Conservation (phyloP, 2,113 vertebrate genomes). For the Miniopterus natalensis region DNA sequence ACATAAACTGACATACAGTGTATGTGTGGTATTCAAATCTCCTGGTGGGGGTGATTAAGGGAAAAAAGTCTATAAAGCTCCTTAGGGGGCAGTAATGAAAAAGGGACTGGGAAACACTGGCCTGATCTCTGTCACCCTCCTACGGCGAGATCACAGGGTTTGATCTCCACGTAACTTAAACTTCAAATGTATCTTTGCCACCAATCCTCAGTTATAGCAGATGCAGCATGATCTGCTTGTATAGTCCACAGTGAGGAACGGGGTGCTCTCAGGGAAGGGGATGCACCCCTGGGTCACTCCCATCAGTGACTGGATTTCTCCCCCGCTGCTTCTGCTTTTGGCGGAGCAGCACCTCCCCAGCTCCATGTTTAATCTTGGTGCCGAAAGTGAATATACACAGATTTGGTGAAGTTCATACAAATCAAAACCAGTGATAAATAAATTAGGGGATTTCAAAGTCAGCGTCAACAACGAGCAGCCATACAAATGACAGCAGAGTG, state of each 20-base stretch:
- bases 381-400: neutral
- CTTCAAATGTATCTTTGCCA: constrained; percentile 52
- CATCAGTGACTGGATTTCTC: neutral
- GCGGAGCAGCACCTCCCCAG: neutral
- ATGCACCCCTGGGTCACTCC: neutral
- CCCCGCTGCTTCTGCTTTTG: neutral
- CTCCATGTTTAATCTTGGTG: constrained; percentile 37
- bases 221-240: neutral
- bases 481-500: constrained; percentile 52
- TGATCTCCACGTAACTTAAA: constrained; percentile 42
- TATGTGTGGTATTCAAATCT: constrained; percentile 32
- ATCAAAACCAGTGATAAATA: constrained; percentile 56
- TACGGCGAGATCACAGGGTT: neutral
- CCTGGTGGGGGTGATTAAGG: neutral
- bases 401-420: neutral
- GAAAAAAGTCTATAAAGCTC: neutral
- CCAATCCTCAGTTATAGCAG: constrained; percentile 7
- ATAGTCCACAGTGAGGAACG: neutral
- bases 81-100: neutral
- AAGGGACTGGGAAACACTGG: neutral
- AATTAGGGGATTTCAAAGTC: constrained; percentile 9
- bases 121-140: constrained; percentile 13
- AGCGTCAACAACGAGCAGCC: constrained; percentile 36
- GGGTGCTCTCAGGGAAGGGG: neutral
- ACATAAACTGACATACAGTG: neutral